Percentiles rank a stretch among this genome's conserved stretches.
Evolutionary conservation across 92 coral and sea anemone genomes (phyloP).

Genomic region (Porites evermanni): DNA sequence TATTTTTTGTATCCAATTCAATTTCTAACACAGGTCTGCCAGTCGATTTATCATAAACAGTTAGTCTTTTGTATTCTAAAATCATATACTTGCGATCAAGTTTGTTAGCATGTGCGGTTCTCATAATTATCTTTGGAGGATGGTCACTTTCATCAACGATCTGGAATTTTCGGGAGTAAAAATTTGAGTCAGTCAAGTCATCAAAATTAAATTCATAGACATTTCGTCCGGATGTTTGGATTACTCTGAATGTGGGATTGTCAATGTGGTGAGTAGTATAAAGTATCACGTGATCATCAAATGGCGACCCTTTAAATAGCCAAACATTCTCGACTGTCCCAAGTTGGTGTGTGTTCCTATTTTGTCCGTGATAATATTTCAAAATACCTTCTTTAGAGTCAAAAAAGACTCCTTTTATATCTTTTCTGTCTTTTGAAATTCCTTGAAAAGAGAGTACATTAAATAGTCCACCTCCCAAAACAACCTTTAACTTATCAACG

Average conservation of each 20-base stretch:
- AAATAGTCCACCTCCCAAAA: background rate
- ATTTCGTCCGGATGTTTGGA: slow-evolving; percentile 1
- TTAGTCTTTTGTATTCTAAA: background rate
- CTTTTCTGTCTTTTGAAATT: background rate
- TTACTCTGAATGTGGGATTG: background rate
- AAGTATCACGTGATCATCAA: slow-evolving; percentile 17
- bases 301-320: slow-evolving; percentile 7
- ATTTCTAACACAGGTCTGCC: background rate
- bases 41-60: background rate
- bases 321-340: background rate
- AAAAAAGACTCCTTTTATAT: slow-evolving; percentile 4
- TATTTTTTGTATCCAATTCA: background rate
- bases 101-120: background rate
- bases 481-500: background rate
- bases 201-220: slow-evolving; percentile 5
- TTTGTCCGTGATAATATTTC: slow-evolving; percentile 9
- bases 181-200: background rate
- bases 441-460: slow-evolving; percentile 26
- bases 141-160: slow-evolving; percentile 1
- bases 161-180: background rate
- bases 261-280: background rate
- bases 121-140: background rate
- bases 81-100: background rate
- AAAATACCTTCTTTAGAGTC: background rate
- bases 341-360: slow-evolving; percentile 10